Conservation (phyloP, 2,113 vertebrate genomes). For the Xenopus borealis region DNA sequence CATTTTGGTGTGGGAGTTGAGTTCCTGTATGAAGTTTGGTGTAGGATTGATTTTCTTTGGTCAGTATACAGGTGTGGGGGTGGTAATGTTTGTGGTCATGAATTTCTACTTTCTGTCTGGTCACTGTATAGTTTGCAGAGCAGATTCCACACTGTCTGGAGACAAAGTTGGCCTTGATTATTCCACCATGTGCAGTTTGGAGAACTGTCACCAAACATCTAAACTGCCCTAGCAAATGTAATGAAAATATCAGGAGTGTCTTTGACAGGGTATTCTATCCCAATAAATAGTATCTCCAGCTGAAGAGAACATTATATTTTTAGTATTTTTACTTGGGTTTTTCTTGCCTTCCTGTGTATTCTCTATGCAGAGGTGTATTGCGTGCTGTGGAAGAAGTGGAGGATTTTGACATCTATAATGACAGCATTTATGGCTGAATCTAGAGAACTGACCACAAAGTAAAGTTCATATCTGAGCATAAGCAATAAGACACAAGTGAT, state of each 20-base stretch:
- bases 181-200: slow-evolving; percentile 15
- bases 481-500: background rate
- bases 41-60: background rate
- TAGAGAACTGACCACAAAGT: background rate
- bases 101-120: no score
- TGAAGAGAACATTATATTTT: slow-evolving; percentile 3
- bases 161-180: background rate
- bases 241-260: slow-evolving; percentile 2
- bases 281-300: background rate
- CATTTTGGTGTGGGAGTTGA: background rate
- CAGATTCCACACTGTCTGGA: no score
- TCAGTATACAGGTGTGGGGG: background rate
- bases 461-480: no score
- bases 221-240: background rate
- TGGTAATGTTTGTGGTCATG: background rate
- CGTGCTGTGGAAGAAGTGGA: background rate
- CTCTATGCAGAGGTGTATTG: slow-evolving; percentile 1
- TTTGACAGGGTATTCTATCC: slow-evolving; percentile 5
- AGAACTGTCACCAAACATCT: background rate
- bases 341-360: background rate
- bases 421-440: background rate
- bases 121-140: no score
- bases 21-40: background rate
- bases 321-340: background rate
- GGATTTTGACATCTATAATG: background rate